Base-by-base conservation (phyloP, 2,888 invertebrate genomes). In the Azorinus chamasolen region DNA sequence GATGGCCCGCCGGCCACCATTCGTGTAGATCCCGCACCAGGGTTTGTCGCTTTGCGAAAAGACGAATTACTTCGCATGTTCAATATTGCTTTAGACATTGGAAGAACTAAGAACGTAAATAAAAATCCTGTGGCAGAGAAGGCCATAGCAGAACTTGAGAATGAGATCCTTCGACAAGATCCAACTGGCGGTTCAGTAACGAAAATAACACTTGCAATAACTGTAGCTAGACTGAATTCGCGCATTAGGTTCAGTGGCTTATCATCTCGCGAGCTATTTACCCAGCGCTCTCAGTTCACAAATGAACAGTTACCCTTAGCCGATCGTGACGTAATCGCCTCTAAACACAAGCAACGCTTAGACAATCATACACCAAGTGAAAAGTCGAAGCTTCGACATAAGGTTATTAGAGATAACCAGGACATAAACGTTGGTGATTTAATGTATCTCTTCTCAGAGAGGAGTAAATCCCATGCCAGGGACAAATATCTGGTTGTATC, bases 41-140 rank as follows among this genome's bases (percentile, higher is more conserved):
- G n/a, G n/a, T n/a, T n/a, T n/a, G n/a, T n/a, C n/a, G n/a, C n/a
- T n/a, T n/a, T n/a, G n/a, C n/a, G n/a, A n/a, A n/a, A n/a, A n/a
- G n/a, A n/a, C n/a, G n/a, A n/a, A n/a, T n/a, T n/a, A n/a, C n/a
- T n/a, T n/a, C n/a, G n/a, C n/a, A n/a, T n/a, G n/a, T n/a, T n/a
- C n/a, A n/a, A n/a, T n/a, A n/a, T n/a, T 16, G 85, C 86, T 72
- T 77, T 72, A 39, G 85, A 85, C n/a, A 69, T 88, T 18, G 75
- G n/a, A n/a, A n/a, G n/a, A n/a, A n/a, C n/a, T n/a, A n/a, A n/a
- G n/a, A n/a, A n/a, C n/a, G n/a, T n/a, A n/a, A n/a, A n/a, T n/a
- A n/a, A n/a, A n/a, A n/a, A n/a, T n/a, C n/a, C n/a, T n/a, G n/a
- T n/a, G n/a, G n/a, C n/a, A n/a, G n/a, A n/a, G n/a, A n/a, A n/a